Base-by-base conservation (phyloP, 2,113 vertebrate genomes). In the Datnioides undecimradiatus region DNA sequence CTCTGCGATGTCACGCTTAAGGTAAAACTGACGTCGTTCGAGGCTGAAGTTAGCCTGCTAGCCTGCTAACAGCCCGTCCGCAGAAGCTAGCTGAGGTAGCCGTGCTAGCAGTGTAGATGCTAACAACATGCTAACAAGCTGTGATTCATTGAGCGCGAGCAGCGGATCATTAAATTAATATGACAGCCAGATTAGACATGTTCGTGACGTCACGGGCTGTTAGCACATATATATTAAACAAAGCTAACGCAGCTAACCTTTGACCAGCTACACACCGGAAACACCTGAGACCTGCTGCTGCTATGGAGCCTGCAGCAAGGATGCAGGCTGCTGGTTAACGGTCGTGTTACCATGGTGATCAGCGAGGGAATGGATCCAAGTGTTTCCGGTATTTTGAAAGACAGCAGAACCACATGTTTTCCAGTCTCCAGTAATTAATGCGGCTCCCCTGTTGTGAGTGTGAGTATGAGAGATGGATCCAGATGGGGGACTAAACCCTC, bases 1-100 rank as follows among this genome's bases (percentile, higher is more conserved):
- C 96, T 99, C 57, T 99, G 98, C 92, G 98, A 99, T 72, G 98
- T 99, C 80, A 99, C 98, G 48, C 96, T 99, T 48, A 98, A 97
- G 97, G 98, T 99, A 90, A 69, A 49, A 5, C 7, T 3, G 51
- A 19, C 41, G 34, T 1, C 13, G 55, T 8, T n/a, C 54, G 27
- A 13, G 17, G 27, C 45, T 21, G 27, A 0, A 10, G 58, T 67
- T 83, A 78, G 75, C 83, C 34, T 16, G 76, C 51, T 76, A 86
- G 54, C 79, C 57, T n/a, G 63, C 46, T 66, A 76, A 27, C 34
- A 43, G 10, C 36, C 14, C 23, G 21, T 40, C 25, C 62, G 34
- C 10, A 21, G 40, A 60, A 27, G 60, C 59, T 78, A 70, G 54
- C 60, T 2, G 40, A 13, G 16, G 33, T 25, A 19, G 52, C 41